These are phyloP conservation scores for Trissolcus japonicus DNA, from an alignment of 2,888 invertebrate genomes.

Conservation along the genomic window DNA sequence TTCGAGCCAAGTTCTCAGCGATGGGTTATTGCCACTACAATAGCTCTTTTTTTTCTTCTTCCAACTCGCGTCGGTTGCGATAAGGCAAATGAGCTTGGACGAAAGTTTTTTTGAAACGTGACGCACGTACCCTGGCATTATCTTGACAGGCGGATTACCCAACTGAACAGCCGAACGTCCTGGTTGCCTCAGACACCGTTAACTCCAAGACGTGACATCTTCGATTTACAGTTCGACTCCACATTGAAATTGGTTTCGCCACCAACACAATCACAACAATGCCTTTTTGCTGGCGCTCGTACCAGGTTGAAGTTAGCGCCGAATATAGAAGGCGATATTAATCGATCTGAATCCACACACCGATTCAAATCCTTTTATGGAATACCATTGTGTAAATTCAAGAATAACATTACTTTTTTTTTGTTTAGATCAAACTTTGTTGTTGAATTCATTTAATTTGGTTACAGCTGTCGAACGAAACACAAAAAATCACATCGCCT, in stretches of 20 bases:
- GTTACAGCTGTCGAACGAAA: no score
- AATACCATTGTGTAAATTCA: background rate
- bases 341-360: conserved; percentile 12
- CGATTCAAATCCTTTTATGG: background rate
- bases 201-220: conserved; percentile 59
- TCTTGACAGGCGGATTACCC: conserved; percentile 26
- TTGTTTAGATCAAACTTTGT: background rate
- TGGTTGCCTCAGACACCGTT: conserved; percentile 48
- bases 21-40: background rate
- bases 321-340: conserved; percentile 10
- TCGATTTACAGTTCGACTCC: conserved; percentile 57
- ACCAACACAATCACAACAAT: conserved; percentile 46
- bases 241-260: conserved; percentile 39
- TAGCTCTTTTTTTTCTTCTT: background rate
- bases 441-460: background rate
- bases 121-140: conserved; percentile 60
- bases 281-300: conserved; percentile 24
- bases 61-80: background rate
- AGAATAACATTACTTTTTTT: background rate
- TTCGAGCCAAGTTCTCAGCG: background rate
- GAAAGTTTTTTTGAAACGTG: background rate
- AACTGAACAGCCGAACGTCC: conserved; percentile 2
- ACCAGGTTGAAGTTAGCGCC: conserved; percentile 27
- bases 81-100: background rate
- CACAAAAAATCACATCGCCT: background rate